A percentile compares a stretch with the other conserved stretches of the same genome.
Evolutionary conservation across 2,113 vertebrate species (phyloP).

Genomic region (Pachycephala philippinensis): DNA sequence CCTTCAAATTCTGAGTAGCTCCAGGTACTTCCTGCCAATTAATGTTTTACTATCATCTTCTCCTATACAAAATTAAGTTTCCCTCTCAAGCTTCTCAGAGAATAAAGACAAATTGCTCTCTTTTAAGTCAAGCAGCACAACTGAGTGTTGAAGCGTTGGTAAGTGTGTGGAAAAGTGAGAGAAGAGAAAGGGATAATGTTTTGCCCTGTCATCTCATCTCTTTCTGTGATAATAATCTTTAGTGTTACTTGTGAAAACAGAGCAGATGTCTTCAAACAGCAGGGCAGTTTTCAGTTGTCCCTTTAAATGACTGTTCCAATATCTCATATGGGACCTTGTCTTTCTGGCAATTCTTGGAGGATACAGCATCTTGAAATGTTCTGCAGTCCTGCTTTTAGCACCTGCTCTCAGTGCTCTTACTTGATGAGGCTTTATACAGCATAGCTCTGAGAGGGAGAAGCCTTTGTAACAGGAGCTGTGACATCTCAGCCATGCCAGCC

Average conservation of each 20-base stretch:
- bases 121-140: not conserved
- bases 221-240: not conserved
- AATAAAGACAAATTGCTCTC: not conserved
- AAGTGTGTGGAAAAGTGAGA: not conserved
- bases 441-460: slow-evolving; percentile 15
- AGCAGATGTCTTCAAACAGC: not conserved
- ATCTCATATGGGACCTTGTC: not conserved
- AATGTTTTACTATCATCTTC: not conserved
- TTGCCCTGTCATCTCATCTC: not conserved
- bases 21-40: not conserved
- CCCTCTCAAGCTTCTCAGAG: not conserved
- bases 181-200: not conserved
- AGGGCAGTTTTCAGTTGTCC: not conserved
- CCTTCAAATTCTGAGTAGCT: not conserved
- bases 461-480: slow-evolving; percentile 58
- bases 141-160: not conserved
- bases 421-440: not conserved
- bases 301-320: not conserved
- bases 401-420: not conserved
- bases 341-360: not conserved
- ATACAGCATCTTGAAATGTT: not conserved
- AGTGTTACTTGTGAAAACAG: not conserved
- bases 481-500: slow-evolving; percentile 23
- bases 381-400: slow-evolving; percentile 8
- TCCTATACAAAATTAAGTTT: not conserved